phyloP scores from a whole-genome alignment of 2,113 vertebrate species.

The Pavo muticus region DNA sequence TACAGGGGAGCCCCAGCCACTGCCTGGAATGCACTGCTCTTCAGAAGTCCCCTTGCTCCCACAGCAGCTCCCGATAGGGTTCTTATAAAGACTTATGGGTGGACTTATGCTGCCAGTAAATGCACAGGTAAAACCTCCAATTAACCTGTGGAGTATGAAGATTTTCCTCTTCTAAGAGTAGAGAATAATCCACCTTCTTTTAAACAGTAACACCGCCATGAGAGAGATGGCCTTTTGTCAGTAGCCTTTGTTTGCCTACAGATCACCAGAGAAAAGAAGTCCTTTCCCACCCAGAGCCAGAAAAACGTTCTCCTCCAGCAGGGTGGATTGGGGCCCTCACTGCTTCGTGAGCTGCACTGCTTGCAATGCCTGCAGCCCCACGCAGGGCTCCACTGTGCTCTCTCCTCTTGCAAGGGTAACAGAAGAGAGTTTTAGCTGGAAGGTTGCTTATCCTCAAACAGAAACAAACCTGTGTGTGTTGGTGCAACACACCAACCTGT shows the following conservation, averaged over 20 bases:
- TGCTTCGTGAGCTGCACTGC: fast-evolving
- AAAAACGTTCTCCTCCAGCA: neutral
- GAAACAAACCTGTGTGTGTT: neutral
- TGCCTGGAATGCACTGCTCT: neutral
- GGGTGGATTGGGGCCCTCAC: too few species aligned
- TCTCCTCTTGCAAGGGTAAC: neutral
- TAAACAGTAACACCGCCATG: neutral
- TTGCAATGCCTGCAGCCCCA: neutral
- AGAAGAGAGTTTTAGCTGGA: neutral
- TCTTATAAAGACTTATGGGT: neutral
- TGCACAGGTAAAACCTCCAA: neutral
- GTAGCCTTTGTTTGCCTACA: neutral
- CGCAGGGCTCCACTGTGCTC: neutral
- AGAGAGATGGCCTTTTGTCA: neutral
- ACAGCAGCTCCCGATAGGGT: fast-evolving
- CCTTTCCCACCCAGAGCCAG: neutral
- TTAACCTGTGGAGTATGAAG: neutral
- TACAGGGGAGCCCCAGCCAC: neutral
- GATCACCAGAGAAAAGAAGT: fast-evolving
- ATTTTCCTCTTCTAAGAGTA: neutral
- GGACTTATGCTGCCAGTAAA: neutral
- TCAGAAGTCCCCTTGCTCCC: fast-evolving
- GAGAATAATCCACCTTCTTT: neutral
- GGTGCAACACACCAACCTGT: neutral
- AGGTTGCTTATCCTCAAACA: too few species aligned